These are phyloP conservation scores for Diabrotica virgifera DNA, from an alignment of 1,140 invertebrate genomes.

Conservation along the genomic window DNA sequence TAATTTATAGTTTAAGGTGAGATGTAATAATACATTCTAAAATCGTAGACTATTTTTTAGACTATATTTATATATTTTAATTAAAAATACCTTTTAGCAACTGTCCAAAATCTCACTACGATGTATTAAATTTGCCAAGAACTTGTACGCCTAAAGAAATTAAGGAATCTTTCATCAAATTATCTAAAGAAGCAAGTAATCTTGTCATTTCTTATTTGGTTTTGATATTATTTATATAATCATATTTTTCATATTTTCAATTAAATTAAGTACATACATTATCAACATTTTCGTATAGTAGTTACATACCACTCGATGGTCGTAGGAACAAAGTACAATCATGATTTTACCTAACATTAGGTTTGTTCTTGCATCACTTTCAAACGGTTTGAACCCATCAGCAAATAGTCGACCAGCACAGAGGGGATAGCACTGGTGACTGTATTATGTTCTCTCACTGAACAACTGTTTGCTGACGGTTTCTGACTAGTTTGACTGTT, in stretches of 20 bases:
- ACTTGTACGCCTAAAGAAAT: conserved; percentile 48
- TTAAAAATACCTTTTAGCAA: conserved; percentile 10
- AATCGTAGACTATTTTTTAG: not conserved
- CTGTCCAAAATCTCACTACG: conserved; percentile 43
- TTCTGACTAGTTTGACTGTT: too few species aligned
- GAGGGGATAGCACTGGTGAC: too few species aligned
- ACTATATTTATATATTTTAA: not conserved
- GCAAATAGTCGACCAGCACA: too few species aligned
- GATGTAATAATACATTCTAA: not conserved
- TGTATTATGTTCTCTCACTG: too few species aligned
- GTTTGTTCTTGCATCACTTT: too few species aligned
- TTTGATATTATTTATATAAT: conserved; percentile 14
- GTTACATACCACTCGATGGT: too few species aligned
- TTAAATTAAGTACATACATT: not conserved
- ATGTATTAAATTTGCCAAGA: conserved; percentile 46
- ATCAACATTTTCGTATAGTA: not conserved
- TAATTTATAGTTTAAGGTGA: not conserved
- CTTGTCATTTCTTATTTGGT: not conserved
- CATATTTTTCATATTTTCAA: conserved; percentile 19
- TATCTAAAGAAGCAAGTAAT: conserved; percentile 49
- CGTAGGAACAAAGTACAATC: too few species aligned
- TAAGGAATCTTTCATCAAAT: conserved; percentile 47
- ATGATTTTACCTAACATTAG: too few species aligned
- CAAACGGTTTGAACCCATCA: too few species aligned
- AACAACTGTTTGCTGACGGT: too few species aligned